These are phyloP conservation scores for Apus apus DNA, from an alignment of 2,113 vertebrate species.

Conservation along the genomic window DNA sequence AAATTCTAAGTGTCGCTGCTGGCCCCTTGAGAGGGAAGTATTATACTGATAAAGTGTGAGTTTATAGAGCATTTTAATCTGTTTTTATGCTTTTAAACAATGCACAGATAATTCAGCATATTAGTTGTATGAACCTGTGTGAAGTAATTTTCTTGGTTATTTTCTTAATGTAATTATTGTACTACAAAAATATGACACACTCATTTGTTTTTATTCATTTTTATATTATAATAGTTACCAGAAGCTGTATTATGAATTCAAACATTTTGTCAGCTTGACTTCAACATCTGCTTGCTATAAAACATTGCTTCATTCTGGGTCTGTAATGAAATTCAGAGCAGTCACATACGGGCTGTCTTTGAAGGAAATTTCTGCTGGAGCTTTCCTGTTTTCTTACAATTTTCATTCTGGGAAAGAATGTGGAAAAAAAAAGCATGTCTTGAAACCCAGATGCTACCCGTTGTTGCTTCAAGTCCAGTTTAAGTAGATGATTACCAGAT, in stretches of 20 bases:
- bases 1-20: not conserved
- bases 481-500: not conserved
- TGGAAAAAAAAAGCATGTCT: not conserved
- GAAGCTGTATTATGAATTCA: constrained; percentile 32
- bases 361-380: constrained; percentile 49
- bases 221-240: not conserved
- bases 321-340: constrained; percentile 52
- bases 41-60: not conserved
- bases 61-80: not conserved
- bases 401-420: constrained; percentile 47
- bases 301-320: constrained; percentile 15
- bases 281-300: constrained; percentile 60
- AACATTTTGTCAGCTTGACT: constrained; percentile 34
- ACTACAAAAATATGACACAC: not conserved
- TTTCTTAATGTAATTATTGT: not conserved
- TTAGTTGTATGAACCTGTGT: not conserved
- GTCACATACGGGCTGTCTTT: constrained; percentile 45
- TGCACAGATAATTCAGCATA: not conserved
- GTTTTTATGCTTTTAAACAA: not conserved
- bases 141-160: not conserved
- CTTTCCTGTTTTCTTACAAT: constrained; percentile 50
- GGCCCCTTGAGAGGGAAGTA: not conserved
- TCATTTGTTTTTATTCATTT: not conserved
- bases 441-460: not conserved
- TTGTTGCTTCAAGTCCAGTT: not conserved